Conservation (phyloP, 2,113 vertebrate species). For the Hippopotamus amphibius region DNA sequence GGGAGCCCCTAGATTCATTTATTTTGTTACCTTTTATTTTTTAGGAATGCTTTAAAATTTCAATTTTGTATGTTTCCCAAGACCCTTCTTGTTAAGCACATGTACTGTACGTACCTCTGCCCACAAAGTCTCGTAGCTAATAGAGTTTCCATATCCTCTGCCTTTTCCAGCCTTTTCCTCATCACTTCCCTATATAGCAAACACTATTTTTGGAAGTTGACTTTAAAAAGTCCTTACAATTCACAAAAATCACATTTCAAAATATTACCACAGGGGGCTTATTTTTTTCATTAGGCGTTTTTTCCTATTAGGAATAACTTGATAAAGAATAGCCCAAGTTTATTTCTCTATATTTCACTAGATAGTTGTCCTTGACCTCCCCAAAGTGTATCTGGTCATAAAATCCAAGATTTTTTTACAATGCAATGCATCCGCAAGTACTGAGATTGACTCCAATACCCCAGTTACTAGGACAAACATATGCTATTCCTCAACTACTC, state of each 20-base stretch:
- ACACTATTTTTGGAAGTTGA: neutral
- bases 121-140: neutral
- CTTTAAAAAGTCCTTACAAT: neutral
- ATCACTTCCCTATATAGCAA: neutral
- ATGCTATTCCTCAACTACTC: neutral
- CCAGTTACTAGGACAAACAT: neutral
- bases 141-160: neutral
- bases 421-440: neutral
- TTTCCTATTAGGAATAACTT: neutral
- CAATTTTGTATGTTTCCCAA: neutral
- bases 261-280: neutral
- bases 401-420: neutral
- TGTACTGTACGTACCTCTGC: too few species aligned
- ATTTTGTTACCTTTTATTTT: neutral
- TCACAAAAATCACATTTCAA: neutral
- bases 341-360: neutral
- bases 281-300: neutral
- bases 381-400: neutral
- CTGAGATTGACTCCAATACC: neutral
- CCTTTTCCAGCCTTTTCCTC: neutral
- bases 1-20: neutral
- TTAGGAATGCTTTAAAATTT: neutral
- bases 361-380: neutral
- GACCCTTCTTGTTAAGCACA: neutral
- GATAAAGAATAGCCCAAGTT: neutral